These are phyloP conservation scores for Empis stercorea DNA, from an alignment of 2,888 invertebrate genomes.

Conservation along the genomic window DNA sequence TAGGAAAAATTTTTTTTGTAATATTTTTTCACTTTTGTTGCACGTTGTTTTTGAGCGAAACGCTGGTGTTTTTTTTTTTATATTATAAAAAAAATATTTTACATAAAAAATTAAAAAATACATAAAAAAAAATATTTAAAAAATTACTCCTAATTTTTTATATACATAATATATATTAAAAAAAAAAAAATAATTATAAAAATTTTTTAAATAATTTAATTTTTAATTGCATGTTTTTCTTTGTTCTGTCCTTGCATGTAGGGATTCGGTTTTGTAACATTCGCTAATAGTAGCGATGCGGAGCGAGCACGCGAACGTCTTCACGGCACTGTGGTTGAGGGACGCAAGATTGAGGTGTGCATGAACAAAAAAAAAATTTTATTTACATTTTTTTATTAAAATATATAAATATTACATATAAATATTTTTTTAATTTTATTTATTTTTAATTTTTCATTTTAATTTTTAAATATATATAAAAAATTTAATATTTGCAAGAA, in stretches of 20 bases:
- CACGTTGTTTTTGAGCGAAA: slow-evolving; percentile 64
- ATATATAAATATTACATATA: slow-evolving; percentile 11
- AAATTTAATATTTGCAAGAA: no score
- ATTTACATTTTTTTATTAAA: slow-evolving; percentile 14
- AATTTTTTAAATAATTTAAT: slow-evolving; percentile 6
- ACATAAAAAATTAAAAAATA: slow-evolving; percentile 4
- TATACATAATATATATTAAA: slow-evolving; percentile 2
- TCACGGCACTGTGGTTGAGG: slow-evolving; percentile 99
- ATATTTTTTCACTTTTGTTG: slow-evolving; percentile 62
- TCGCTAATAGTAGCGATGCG: slow-evolving; percentile 99
- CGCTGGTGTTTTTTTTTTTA: slow-evolving; percentile 40
- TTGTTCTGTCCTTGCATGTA: slow-evolving; percentile 93
- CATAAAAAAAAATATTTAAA: background rate
- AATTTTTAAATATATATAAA: background rate
- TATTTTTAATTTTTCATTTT: slow-evolving; percentile 5
- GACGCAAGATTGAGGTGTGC: slow-evolving; percentile 99
- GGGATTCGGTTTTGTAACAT: slow-evolving; percentile 99
- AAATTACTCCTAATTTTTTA: background rate
- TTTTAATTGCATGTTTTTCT: slow-evolving; percentile 78
- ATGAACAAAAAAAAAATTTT: slow-evolving; percentile 67
- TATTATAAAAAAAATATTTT: slow-evolving; percentile 5
- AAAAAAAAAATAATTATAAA: background rate
- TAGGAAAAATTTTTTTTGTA: slow-evolving; percentile 38
- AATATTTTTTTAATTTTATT: slow-evolving; percentile 4
- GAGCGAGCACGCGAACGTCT: slow-evolving; percentile 99